Conservation (phyloP, 2,888 invertebrate species). For the Drosophila acutilabella region DNA sequence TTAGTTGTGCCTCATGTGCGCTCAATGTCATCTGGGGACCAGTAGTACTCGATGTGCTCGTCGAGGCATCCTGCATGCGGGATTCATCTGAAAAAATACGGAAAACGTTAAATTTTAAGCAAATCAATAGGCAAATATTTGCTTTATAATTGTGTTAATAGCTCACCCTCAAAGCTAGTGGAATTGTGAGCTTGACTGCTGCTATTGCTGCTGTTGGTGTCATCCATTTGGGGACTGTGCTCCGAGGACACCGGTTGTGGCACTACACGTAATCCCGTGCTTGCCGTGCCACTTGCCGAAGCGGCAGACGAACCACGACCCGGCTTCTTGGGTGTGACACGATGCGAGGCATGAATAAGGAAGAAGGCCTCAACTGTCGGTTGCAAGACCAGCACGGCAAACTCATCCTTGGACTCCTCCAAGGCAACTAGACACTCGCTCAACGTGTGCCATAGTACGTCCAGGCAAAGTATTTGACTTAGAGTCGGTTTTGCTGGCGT, state of each 20-base stretch:
- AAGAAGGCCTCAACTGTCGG: constrained; percentile 97
- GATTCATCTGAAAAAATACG: constrained; percentile 45
- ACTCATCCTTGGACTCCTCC: constrained; percentile 93
- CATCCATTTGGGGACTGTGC: constrained; percentile 35
- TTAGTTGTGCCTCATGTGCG: constrained; percentile 67
- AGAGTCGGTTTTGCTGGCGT: constrained; percentile 87
- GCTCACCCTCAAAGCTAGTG: constrained; percentile 54
- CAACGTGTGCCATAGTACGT: constrained; percentile 91
- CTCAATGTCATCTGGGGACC: constrained; percentile 33
- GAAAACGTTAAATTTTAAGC: too few relatives aligned
- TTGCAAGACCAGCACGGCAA: constrained; percentile 93
- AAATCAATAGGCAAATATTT: too few relatives aligned
- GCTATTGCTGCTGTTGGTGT: constrained; percentile 39
- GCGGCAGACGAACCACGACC: constrained; percentile 26
- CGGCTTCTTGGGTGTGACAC: constrained; percentile 58
- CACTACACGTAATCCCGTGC: constrained; percentile 29
- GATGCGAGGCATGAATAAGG: constrained; percentile 91
- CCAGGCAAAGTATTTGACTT: constrained; percentile 90
- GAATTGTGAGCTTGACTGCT: constrained; percentile 35
- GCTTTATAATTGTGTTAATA: not conserved
- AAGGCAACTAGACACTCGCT: constrained; percentile 92
- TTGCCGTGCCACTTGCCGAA: not conserved
- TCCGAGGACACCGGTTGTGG: constrained; percentile 31
- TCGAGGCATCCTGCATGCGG: constrained; percentile 56
- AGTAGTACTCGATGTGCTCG: constrained; percentile 3